These are phyloP conservation scores for Drosophila subobscura DNA, from an alignment of 1,140 invertebrate genomes.

Conservation along the genomic window DNA sequence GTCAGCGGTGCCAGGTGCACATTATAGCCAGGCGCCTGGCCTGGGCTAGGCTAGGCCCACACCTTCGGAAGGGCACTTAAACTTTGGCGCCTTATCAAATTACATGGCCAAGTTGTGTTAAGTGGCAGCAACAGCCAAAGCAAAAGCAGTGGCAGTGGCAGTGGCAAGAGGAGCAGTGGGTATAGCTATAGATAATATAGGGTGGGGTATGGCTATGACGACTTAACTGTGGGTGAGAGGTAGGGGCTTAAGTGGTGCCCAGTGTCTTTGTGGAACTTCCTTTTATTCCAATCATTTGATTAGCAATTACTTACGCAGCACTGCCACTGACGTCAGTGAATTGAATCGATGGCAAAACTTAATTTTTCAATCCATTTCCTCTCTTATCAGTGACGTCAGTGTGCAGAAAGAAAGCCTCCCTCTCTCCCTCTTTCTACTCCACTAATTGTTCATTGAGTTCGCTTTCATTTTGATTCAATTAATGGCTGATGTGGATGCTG, in stretches of 20 bases:
- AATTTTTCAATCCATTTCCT: slow-evolving; percentile 64
- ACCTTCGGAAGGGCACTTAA: slow-evolving; percentile 44
- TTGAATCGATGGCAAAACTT: slow-evolving; percentile 72
- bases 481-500: slow-evolving; percentile 37
- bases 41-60: neutral
- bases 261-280: slow-evolving; percentile 66
- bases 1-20: slow-evolving; percentile 22
- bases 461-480: slow-evolving; percentile 65
- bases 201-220: slow-evolving; percentile 9
- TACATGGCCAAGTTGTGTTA: slow-evolving; percentile 66
- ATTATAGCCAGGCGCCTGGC: neutral
- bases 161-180: neutral
- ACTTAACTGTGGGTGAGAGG: slow-evolving; percentile 26
- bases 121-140: slow-evolving; percentile 16
- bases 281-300: slow-evolving; percentile 64
- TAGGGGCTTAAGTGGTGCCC: slow-evolving; percentile 53
- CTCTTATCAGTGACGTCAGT: slow-evolving; percentile 71
- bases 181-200: slow-evolving; percentile 10
- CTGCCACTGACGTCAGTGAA: slow-evolving; percentile 60
- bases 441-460: slow-evolving; percentile 71
- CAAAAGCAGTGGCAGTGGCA: neutral
- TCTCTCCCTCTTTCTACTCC: neutral
- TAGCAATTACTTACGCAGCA: slow-evolving; percentile 65
- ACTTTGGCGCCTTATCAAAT: slow-evolving; percentile 72
- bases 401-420: neutral